Percentiles rank a stretch among this genome's conserved stretches.
Conservation (phyloP, 2,113 vertebrate genomes). For the Thymallus thymallus region DNA sequence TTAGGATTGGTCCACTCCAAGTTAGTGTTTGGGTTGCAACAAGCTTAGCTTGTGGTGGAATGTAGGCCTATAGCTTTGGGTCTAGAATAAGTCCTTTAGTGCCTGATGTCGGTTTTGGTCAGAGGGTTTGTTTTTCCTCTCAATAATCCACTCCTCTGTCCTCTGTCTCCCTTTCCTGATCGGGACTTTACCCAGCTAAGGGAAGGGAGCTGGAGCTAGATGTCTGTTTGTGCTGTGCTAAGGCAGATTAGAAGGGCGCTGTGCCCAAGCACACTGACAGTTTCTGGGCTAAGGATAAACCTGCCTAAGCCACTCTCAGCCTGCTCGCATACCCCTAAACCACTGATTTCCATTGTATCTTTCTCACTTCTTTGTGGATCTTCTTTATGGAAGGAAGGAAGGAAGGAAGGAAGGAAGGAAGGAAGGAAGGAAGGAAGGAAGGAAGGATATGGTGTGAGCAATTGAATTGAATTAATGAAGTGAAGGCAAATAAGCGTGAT, state of each 20-base stretch:
- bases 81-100: not conserved
- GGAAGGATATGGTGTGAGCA: too few relatives aligned
- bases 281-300: conserved; percentile 18
- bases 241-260: conserved; percentile 22
- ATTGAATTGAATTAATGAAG: too few relatives aligned
- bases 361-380: too few relatives aligned
- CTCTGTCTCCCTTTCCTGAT: not conserved
- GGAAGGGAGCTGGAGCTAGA: conserved; percentile 6
- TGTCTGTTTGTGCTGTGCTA: conserved; percentile 22
- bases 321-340: too few relatives aligned
- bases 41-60: too few relatives aligned
- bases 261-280: conserved; percentile 24
- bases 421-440: too few relatives aligned
- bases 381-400: too few relatives aligned
- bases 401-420: too few relatives aligned
- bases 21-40: too few relatives aligned
- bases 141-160: not conserved
- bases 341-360: too few relatives aligned
- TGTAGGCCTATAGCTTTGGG: not conserved
- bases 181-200: not conserved
- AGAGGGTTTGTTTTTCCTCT: not conserved
- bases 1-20: too few relatives aligned
- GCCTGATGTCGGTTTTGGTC: not conserved
- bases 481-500: too few relatives aligned
- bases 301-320: conserved; percentile 10